Evolutionary conservation across 2,888 invertebrate species (phyloP).

Genomic region (Nephrocerus scutellatus): DNA sequence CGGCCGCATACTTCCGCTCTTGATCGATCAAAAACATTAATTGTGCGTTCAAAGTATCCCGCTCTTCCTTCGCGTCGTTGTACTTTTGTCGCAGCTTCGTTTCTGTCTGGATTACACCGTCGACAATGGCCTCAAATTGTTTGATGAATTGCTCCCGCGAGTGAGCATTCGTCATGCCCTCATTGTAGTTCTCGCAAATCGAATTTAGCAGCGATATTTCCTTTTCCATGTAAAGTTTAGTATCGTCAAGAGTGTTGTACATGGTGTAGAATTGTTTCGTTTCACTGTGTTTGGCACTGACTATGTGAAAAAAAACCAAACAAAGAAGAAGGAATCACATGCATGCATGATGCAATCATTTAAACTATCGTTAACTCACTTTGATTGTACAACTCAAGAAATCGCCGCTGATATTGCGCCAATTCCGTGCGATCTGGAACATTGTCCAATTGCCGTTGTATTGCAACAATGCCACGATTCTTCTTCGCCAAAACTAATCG

Average conservation of each 20-base stretch:
- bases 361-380: slow-evolving; percentile 50
- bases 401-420: slow-evolving; percentile 90
- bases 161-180: slow-evolving; percentile 73
- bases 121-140: slow-evolving; percentile 84
- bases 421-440: slow-evolving; percentile 89
- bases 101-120: slow-evolving; percentile 81
- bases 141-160: slow-evolving; percentile 83
- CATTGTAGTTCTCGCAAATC: slow-evolving; percentile 79
- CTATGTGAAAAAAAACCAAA: slow-evolving; percentile 54
- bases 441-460: slow-evolving; percentile 84
- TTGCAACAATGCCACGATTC: slow-evolving; percentile 69
- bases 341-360: too few relatives aligned
- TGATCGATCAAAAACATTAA: slow-evolving; percentile 58
- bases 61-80: slow-evolving; percentile 59
- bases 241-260: slow-evolving; percentile 91
- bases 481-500: slow-evolving; percentile 68
- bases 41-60: slow-evolving; percentile 59
- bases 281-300: slow-evolving; percentile 91
- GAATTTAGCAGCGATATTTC: slow-evolving; percentile 84
- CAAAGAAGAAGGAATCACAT: not conserved
- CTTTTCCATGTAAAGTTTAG: slow-evolving; percentile 86
- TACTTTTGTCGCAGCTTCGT: slow-evolving; percentile 62
- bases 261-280: slow-evolving; percentile 96
- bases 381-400: slow-evolving; percentile 93
- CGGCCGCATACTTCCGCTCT: slow-evolving; percentile 68